phyloP scores from a whole-genome alignment of 2,888 invertebrate species.

The Tenthredo mesomela region DNA sequence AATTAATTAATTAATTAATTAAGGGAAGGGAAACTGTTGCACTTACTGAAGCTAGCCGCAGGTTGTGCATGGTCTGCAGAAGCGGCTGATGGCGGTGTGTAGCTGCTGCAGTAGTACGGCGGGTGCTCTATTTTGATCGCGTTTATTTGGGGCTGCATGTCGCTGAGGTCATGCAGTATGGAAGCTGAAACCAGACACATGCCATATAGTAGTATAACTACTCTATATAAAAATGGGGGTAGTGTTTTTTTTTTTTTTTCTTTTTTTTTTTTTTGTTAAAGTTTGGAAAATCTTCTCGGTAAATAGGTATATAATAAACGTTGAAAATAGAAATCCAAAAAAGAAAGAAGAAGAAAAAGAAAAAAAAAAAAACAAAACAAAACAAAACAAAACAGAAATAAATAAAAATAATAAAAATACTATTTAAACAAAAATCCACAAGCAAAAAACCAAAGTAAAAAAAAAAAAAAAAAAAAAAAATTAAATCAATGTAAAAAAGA shows the following conservation, averaged over 20 bases:
- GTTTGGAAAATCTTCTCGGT: neutral
- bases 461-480: neutral
- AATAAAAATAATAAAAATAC: neutral
- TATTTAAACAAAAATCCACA: neutral
- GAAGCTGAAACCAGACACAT: slow-evolving; percentile 87
- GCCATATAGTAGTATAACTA: slow-evolving; percentile 46
- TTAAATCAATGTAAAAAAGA: neutral
- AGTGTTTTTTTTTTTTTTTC: too few species aligned
- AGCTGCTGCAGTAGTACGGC: slow-evolving; percentile 90
- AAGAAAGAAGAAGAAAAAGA: neutral
- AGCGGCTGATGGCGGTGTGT: slow-evolving; percentile 85
- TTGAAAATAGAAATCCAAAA: neutral
- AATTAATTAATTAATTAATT: too few species aligned
- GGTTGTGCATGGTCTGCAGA: slow-evolving; percentile 78
- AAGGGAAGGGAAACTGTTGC: neutral
- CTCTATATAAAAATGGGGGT: neutral
- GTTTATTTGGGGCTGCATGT: slow-evolving; percentile 86
- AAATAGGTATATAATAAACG: neutral
- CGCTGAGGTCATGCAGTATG: slow-evolving; percentile 94
- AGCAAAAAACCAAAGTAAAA: neutral
- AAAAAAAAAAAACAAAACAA: neutral
- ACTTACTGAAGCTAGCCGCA: slow-evolving; percentile 77
- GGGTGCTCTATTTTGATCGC: slow-evolving; percentile 91
- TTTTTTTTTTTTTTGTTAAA: neutral
- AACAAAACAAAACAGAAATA: neutral